These are phyloP conservation scores for Stenodema calcarata DNA, from an alignment of 2,888 invertebrate species.

Conservation along the genomic window DNA sequence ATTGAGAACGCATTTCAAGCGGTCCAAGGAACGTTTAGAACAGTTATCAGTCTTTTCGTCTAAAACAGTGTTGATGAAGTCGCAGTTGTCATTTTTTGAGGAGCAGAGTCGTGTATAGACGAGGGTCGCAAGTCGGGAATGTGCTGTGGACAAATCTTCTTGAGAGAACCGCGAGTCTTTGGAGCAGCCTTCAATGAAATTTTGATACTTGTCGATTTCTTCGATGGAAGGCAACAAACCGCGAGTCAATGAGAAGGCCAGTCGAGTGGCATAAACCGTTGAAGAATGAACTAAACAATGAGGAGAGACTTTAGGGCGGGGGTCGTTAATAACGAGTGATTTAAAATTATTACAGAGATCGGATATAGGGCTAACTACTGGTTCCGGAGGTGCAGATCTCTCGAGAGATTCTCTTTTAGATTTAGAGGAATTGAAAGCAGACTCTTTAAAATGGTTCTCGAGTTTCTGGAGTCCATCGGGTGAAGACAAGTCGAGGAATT, in stretches of 20 bases:
- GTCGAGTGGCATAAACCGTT: constrained; percentile 23
- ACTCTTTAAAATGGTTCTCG: constrained; percentile 74
- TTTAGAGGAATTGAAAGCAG: constrained; percentile 58
- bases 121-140: constrained; percentile 12
- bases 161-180: constrained; percentile 24
- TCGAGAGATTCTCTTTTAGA: neutral
- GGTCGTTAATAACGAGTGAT: constrained; percentile 3
- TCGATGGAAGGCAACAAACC: neutral
- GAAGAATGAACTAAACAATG: constrained; percentile 18
- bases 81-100: neutral
- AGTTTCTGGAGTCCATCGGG: constrained; percentile 75
- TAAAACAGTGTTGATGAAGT: neutral
- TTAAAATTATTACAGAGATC: constrained; percentile 39
- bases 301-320: constrained; percentile 39
- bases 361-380: constrained; percentile 7
- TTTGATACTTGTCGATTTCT: constrained; percentile 33
- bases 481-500: constrained; percentile 78
- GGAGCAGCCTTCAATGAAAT: constrained; percentile 22
- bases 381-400: neutral
- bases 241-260: neutral
- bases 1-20: constrained; percentile 35
- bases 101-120: neutral
- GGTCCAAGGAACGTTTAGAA: constrained; percentile 1
- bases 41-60: neutral
- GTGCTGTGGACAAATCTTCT: constrained; percentile 36